Base-by-base conservation (phyloP, 2,888 invertebrate species). In the Drosophila kokeensis region DNA sequence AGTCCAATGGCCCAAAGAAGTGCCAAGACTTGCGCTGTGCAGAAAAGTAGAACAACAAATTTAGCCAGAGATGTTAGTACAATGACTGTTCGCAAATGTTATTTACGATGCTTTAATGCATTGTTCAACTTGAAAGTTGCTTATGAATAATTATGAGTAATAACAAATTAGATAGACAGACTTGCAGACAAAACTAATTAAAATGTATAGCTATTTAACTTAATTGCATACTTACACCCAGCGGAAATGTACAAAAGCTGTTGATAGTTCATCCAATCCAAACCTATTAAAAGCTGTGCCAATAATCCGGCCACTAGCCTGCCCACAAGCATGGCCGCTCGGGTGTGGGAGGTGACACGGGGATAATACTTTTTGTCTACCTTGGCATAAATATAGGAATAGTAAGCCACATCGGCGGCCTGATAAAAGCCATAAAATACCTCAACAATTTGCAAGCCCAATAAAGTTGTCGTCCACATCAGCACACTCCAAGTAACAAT, bases 381-480 rank as follows among this genome's bases (percentile, higher is more conserved):
- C 93, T 96, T 97, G 27, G 98, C 97, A 93, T 98, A 99, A 80
- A 98, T 97, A 90, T 99, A 99, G 0, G 98, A 97, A 90, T 96
- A 97, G 92, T 98, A 99, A 0, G 98, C 98, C 4, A 99, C 96
- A 93, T 98, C 98, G 2, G 97, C 95, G 0, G 98, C 97, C 92
- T 96, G 95, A 90, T 97, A 97, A 15, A 97, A 94, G 1, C 98
- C 98, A 92, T 96, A 98, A 78, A 95, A 94, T 42, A 95, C 94
- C 94, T 97, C 94, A 62, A 95, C 93, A 64, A 94, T 94, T 94
- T 97, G 96, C 90, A 98, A 94, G 85, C 95, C 95, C 74, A 94
- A 89, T 76, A 98, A 93, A 40, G 95, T 95, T 61, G 94, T 94
- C 1, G 97, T 97, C 95, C 97, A 96, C 65, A 97, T 93, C 42